These are phyloP conservation scores for Conus canariensis DNA, from an alignment of 2,888 invertebrate species.

Conservation along the genomic window DNA sequence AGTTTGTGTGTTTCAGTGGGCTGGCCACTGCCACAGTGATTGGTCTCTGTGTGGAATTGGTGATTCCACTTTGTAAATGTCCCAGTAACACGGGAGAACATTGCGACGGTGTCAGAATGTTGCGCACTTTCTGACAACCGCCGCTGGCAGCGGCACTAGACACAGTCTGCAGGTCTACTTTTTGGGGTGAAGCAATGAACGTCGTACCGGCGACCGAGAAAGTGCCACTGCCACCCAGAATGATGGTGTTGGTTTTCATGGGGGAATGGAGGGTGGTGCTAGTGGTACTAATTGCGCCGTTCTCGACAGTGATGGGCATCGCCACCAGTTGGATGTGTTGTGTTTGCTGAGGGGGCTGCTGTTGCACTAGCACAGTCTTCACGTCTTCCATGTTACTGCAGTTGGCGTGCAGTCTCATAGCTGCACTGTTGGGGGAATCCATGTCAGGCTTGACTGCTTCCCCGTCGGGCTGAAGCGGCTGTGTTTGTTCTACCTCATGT, in stretches of 20 bases:
- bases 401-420: conserved; percentile 53
- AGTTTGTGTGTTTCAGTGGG: conserved; percentile 36
- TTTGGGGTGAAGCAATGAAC: conserved; percentile 49
- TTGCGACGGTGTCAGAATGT: conserved; percentile 57
- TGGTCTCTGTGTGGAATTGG: conserved; percentile 20
- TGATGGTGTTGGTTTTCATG: conserved; percentile 35
- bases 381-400: conserved; percentile 63
- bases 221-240: conserved; percentile 17
- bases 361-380: conserved; percentile 58
- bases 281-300: conserved; percentile 30
- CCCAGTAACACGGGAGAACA: conserved; percentile 68
- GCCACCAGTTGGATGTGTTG: conserved; percentile 37
- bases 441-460: conserved; percentile 10
- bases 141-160: conserved; percentile 20
- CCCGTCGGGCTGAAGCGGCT: conserved; percentile 13
- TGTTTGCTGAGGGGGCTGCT: conserved; percentile 34
- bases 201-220: conserved; percentile 42
- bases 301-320: conserved; percentile 20
- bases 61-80: conserved; percentile 58
- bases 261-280: conserved; percentile 43
- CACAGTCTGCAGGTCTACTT: conserved; percentile 39
- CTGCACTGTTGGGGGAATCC: conserved; percentile 48
- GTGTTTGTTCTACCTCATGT: conserved; percentile 64
- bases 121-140: conserved; percentile 30
- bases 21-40: conserved; percentile 39